Base-by-base conservation (phyloP, 2,797 vertebrate genomes). In the Tapirus indicus region DNA sequence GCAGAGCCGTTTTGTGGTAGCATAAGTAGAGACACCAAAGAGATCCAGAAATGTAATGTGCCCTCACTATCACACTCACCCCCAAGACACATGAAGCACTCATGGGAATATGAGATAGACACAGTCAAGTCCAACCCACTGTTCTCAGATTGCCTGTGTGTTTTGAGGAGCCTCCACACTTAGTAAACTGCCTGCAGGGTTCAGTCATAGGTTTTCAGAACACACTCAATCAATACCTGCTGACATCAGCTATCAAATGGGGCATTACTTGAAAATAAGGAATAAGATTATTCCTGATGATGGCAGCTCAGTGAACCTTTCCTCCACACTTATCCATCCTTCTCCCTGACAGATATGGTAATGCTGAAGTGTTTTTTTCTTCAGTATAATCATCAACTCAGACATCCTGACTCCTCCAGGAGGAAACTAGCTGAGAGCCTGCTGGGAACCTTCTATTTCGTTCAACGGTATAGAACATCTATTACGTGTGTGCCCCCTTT, bases 281-380 rank as follows among this genome's bases (percentile, higher is more conserved):
- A 93, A 95, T 94, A 84, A 88, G 91, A 97, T 97, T 98, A 95
- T 82, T 20, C 21, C 58, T 64, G 86, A 96, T 38, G 47, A 97
- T 75, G 83, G 83, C 83, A 93, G 35, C 79, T 71, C 69, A 66
- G 66, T 74, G 68, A 96, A 84, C 93, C 87, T 84, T 88, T 75
- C 69, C 69, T 72, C 84, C 17, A 16, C 6, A 29, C 82, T 78
- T 58, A 96, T 47, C 77, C 84, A 94, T 96, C 62, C 47, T 95
- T 95, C 84, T 95, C 41, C 32, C 32, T 96, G 97, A 92, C 94
- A 97, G 93, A 58, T 92, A 94, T 56, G 78, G 64, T 95, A 88
- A 97, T 90, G 1, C 69, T 18, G 71, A 66, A 47, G 32, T 4
- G 13, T 83, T 80, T 74, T 87, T 29, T 38, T 47, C 54, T 86